phyloP scores from a whole-genome alignment of 2,113 vertebrate genomes.

The Pao palembangensis region DNA sequence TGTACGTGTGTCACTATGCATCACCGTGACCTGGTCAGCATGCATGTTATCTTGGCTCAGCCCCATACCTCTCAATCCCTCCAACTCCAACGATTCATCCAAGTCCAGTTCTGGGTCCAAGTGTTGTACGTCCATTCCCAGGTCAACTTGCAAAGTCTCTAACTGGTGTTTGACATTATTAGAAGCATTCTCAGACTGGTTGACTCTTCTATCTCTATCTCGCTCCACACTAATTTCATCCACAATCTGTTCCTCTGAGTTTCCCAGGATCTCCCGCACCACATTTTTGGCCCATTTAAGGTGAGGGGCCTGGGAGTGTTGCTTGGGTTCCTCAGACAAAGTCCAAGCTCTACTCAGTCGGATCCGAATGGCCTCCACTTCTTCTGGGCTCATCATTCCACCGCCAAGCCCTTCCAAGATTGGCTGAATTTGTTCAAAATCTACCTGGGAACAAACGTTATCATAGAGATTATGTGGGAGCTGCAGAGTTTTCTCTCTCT shows the following conservation, averaged over 20 bases:
- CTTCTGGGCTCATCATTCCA: conserved; percentile 48
- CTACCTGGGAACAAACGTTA: conserved; percentile 4
- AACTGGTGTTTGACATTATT: not conserved
- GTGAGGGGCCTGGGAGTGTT: conserved; percentile 70
- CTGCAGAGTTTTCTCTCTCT: not conserved
- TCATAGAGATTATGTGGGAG: conserved; percentile 17
- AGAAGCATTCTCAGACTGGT: not conserved
- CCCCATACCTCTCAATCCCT: conserved; percentile 63
- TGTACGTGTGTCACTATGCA: conserved; percentile 57
- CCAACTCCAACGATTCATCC: conserved; percentile 34
- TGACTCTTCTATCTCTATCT: not conserved
- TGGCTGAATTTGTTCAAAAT: conserved; percentile 31
- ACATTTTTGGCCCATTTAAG: conserved; percentile 74
- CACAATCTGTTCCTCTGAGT: conserved; percentile 38
- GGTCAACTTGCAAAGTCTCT: conserved; percentile 14
- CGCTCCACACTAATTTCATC: conserved; percentile 12
- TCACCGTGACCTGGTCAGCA: conserved; percentile 34
- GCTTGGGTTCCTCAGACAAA: conserved; percentile 54
- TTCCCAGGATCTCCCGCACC: conserved; percentile 66
- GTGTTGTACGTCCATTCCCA: conserved; percentile 1
- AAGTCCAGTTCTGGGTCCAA: conserved; percentile 37
- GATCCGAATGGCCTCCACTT: conserved; percentile 58
- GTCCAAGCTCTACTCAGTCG: conserved; percentile 54
- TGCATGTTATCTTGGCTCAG: conserved; percentile 44
- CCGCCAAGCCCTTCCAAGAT: conserved; percentile 29